A percentile compares a stretch with the other conserved stretches of the same genome.
These are phyloP conservation scores for Miltochrista miniata DNA, from an alignment of 2,888 invertebrate species.

Conservation along the genomic window DNA sequence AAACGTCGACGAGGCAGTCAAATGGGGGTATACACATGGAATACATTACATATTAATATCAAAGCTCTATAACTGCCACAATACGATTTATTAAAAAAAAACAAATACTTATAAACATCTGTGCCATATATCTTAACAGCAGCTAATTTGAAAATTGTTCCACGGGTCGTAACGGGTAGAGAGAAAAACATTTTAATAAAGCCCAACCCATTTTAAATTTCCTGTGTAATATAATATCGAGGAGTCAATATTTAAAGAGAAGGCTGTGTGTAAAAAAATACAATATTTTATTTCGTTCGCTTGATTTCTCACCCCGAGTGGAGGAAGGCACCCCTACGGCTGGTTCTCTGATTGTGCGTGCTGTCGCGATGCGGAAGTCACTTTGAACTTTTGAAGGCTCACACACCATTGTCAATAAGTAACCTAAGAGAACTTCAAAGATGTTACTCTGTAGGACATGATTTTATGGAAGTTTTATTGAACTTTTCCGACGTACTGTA, in stretches of 20 bases:
- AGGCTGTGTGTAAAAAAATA: constrained; percentile 39
- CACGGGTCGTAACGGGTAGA: constrained; percentile 17
- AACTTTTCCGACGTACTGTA: background rate
- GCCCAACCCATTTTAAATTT: constrained; percentile 35
- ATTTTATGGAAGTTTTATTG: constrained; percentile 17
- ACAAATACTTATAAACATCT: constrained; percentile 5
- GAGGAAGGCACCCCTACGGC: constrained; percentile 17
- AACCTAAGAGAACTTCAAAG: constrained; percentile 47
- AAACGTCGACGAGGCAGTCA: too few relatives aligned
- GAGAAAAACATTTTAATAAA: constrained; percentile 29
- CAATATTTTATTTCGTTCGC: constrained; percentile 50
- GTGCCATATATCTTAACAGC: constrained; percentile 3
- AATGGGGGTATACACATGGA: background rate
- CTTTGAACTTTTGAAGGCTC: constrained; percentile 64
- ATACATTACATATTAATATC: background rate
- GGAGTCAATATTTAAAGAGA: constrained; percentile 35
- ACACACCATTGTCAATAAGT: constrained; percentile 50
- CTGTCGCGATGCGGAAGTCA: constrained; percentile 44
- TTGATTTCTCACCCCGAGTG: constrained; percentile 52
- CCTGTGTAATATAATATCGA: constrained; percentile 26
- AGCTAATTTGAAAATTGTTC: constrained; percentile 26
- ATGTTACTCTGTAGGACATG: constrained; percentile 19
- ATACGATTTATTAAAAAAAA: background rate
- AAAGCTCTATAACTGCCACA: background rate
- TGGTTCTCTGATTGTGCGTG: constrained; percentile 51